phyloP scores from a whole-genome alignment of 92 coral and sea anemone species.

The Isaurus tuberculatus region DNA sequence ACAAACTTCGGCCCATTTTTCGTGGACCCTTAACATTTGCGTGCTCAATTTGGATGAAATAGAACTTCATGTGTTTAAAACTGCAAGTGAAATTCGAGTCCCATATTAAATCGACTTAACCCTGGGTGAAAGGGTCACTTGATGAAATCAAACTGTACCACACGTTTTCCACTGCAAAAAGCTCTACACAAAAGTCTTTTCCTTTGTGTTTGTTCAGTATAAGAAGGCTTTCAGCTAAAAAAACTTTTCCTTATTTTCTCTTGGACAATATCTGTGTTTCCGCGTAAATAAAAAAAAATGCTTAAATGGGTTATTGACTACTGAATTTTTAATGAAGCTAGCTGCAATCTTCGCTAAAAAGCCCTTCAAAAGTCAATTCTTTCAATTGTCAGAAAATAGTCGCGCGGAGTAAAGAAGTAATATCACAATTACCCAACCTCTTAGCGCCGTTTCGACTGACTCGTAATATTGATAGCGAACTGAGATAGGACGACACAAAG shows the following conservation, averaged over 20 bases:
- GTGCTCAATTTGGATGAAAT: not conserved
- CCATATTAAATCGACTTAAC: slow-evolving; percentile 28
- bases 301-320: not conserved
- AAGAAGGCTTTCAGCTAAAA: not conserved
- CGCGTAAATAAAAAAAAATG: not conserved
- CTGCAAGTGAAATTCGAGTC: slow-evolving; percentile 21
- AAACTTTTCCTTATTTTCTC: not conserved
- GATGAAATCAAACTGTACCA: slow-evolving; percentile 16
- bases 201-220: not conserved
- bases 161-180: slow-evolving; percentile 7
- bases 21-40: not conserved
- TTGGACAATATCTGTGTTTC: not conserved
- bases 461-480: not conserved
- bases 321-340: not conserved
- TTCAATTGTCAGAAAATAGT: not conserved
- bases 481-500: not conserved
- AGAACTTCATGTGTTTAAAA: not conserved
- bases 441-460: not conserved
- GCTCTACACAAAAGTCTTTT: not conserved
- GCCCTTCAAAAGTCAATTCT: not conserved
- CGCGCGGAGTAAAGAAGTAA: not conserved
- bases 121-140: slow-evolving; percentile 25
- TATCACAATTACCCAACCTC: not conserved
- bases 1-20: not conserved
- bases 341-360: not conserved